phyloP scores from a whole-genome alignment of 2,888 invertebrate genomes.

The Biston betularia region DNA sequence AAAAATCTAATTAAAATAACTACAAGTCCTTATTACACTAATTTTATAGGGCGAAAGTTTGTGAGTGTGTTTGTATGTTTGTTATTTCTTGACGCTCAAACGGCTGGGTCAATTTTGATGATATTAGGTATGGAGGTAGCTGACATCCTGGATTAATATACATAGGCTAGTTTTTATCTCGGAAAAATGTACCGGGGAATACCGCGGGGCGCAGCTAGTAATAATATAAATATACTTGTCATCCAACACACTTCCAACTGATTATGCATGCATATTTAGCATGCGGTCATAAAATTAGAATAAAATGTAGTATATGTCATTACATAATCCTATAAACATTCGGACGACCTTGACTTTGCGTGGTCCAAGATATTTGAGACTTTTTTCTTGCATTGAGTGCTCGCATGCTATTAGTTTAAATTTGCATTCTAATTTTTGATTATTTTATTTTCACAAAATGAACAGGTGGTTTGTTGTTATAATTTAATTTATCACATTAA shows the following conservation, averaged over 20 bases:
- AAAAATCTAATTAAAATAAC: too few species aligned
- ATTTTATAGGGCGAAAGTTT: too few species aligned
- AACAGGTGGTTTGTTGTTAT: neutral
- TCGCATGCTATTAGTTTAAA: conserved; percentile 2
- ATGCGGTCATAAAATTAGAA: conserved; percentile 30
- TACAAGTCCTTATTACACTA: too few species aligned
- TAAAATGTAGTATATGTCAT: conserved; percentile 31
- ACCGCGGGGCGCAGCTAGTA: neutral
- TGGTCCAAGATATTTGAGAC: conserved; percentile 22
- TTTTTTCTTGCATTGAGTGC: neutral
- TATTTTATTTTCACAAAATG: neutral
- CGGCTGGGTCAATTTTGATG: too few species aligned
- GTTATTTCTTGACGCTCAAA: too few species aligned
- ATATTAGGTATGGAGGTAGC: too few species aligned
- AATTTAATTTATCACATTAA: neutral
- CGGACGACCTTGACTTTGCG: conserved; percentile 29
- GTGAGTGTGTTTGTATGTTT: too few species aligned
- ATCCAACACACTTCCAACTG: conserved; percentile 17
- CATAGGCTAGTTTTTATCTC: too few species aligned
- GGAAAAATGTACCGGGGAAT: too few species aligned
- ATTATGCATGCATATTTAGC: conserved; percentile 25
- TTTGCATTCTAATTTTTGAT: conserved; percentile 7
- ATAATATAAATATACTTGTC: conserved; percentile 19
- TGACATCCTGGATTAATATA: too few species aligned
- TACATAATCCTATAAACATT: conserved; percentile 19